Conservation (phyloP, 1,140 invertebrate species). For the Ceratina australensis region DNA sequence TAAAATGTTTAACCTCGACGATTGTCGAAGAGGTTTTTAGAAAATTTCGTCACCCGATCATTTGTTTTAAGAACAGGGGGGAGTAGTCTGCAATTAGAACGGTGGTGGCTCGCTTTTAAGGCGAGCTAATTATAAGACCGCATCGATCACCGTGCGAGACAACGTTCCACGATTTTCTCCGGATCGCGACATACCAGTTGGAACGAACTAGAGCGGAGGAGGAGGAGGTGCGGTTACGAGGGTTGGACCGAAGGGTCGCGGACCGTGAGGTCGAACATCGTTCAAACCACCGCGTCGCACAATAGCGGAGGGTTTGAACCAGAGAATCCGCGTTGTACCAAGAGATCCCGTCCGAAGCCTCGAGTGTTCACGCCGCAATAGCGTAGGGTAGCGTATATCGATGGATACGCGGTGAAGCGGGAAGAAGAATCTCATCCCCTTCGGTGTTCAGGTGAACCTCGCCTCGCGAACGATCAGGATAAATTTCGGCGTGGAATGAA, state of each 20-base stretch:
- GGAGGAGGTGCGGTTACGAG: slow-evolving; percentile 52
- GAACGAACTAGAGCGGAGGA: slow-evolving; percentile 28
- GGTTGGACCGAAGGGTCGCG: slow-evolving; percentile 62
- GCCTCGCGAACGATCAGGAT: neutral
- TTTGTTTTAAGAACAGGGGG: neutral
- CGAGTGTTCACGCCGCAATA: slow-evolving; percentile 43
- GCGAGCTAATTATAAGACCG: slow-evolving; percentile 32
- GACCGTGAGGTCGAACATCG: slow-evolving; percentile 59
- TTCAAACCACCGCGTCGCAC: slow-evolving; percentile 57
- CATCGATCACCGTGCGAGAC: slow-evolving; percentile 41
- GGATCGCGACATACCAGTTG: slow-evolving; percentile 38
- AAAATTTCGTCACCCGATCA: neutral
- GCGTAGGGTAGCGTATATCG: neutral
- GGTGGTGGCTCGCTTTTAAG: slow-evolving; percentile 27
- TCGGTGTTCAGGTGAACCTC: neutral
- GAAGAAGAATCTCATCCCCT: neutral
- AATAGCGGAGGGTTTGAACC: slow-evolving; percentile 47
- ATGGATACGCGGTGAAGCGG: neutral
- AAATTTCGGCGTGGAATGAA: neutral
- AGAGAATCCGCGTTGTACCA: slow-evolving; percentile 28
- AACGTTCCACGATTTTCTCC: slow-evolving; percentile 33
- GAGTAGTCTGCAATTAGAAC: slow-evolving; percentile 25
- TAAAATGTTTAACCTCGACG: no score
- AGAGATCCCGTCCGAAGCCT: slow-evolving; percentile 24
- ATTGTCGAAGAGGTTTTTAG: no score